Base-by-base conservation (phyloP, 2,113 vertebrate species). In the Gallinago jamesoni region DNA sequence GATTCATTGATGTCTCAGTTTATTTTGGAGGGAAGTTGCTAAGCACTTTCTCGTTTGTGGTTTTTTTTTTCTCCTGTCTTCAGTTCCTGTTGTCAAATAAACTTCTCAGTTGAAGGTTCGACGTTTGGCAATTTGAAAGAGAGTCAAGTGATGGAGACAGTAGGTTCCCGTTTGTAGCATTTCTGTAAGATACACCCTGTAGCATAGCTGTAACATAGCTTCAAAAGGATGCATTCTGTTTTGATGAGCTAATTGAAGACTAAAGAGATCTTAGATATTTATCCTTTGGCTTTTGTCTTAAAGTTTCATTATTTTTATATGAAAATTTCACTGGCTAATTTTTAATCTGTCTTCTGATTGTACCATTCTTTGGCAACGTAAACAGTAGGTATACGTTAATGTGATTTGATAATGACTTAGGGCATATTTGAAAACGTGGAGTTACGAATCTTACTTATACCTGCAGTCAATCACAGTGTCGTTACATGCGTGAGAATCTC, bases 281-380 rank as follows among this genome's bases (percentile, higher is more conserved):
- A 98, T 97, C 97, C 97, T 98, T 98, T 97, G 96, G 97, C 97
- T 98, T 96, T 98, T 97, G 95, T 98, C 97, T 98, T 96, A 96
- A 97, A 97, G 95, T 96, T 97, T 96, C 95, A 97, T 98, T 98
- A 98, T 98, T 98, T 98, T 98, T 98, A 98, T 98, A 98, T 60
- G 39, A 19, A 98, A 98, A 97, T 96, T 97, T 96, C 95, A 93
- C 93, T 87, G 97, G 93, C 97, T 97, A 90, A 96, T 98, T 98
- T 98, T 98, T 98, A 97, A 98, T 88, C 95, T 95, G 96, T 96
- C 95, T 96, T 97, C 94, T 98, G 96, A 97, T 88, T 94, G 84
- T 97, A 87, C 85, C 96, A 89, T 97, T 91, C 84, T 94, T 97
- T 81, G 94, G 90, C 95, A 59, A 64, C 90, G 89, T 97, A 95